These are phyloP conservation scores for Cotesia typhae DNA, from an alignment of 1,140 invertebrate species.

Conservation along the genomic window DNA sequence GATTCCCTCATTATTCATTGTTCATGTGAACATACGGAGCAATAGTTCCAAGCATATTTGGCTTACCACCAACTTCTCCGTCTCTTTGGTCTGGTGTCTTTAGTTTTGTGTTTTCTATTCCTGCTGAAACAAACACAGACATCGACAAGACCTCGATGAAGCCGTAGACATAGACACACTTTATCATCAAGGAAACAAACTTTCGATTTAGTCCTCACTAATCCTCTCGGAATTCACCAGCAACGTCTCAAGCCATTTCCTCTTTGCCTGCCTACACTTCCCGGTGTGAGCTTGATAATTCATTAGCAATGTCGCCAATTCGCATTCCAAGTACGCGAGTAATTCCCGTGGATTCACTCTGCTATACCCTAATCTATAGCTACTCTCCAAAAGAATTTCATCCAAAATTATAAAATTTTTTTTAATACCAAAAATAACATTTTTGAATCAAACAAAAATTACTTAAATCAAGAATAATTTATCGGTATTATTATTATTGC, in stretches of 20 bases:
- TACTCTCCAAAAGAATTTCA: background rate
- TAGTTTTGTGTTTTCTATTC: too few species aligned
- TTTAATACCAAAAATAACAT: too few species aligned
- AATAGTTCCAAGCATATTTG: slow-evolving; percentile 51
- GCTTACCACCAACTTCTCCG: slow-evolving; percentile 55
- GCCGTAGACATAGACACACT: background rate
- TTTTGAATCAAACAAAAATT: too few species aligned
- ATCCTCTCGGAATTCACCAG: slow-evolving; percentile 18
- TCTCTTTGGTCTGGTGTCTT: background rate
- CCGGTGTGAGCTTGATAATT: slow-evolving; percentile 1
- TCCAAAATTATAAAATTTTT: slow-evolving; percentile 20
- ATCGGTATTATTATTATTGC: too few species aligned
- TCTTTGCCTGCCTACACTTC: background rate
- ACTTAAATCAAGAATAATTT: too few species aligned
- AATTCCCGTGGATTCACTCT: background rate
- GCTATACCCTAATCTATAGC: slow-evolving; percentile 5
- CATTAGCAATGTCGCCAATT: slow-evolving; percentile 14
- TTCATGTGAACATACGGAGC: background rate
- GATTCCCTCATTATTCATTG: slow-evolving; percentile 18
- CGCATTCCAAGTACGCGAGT: slow-evolving; percentile 11
- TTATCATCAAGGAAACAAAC: slow-evolving; percentile 16
- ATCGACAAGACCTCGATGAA: too few species aligned
- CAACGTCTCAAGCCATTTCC: slow-evolving; percentile 1
- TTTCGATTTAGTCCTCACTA: slow-evolving; percentile 31
- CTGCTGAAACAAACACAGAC: too few species aligned